Percentiles rank a stretch among this genome's conserved stretches.
Evolutionary conservation across 2,113 vertebrate genomes (phyloP).

Genomic region (Apeltes quadracus): DNA sequence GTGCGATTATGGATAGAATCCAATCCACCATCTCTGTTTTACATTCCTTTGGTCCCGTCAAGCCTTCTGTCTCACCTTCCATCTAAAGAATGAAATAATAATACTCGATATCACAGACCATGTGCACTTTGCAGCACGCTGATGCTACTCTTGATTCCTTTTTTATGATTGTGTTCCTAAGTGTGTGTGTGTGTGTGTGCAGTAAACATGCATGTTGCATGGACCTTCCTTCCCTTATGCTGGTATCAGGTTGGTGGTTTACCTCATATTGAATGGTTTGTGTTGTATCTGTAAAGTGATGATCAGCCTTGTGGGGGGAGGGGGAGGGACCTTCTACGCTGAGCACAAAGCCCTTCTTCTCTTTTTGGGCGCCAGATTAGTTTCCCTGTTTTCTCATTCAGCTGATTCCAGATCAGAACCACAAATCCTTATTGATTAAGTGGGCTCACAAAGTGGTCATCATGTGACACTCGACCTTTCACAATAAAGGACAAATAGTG

Average conservation of each 20-base stretch:
- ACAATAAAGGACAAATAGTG: neutral
- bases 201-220: conserved; percentile 67
- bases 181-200: conserved; percentile 8
- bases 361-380: neutral
- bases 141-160: conserved; percentile 1
- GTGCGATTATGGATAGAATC: no score
- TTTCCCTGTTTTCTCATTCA: conserved; percentile 6
- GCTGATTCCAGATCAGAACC: neutral
- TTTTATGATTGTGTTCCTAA: neutral
- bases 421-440: neutral
- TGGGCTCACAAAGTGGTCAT: neutral
- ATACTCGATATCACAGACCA: conserved; percentile 11
- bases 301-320: conserved; percentile 18
- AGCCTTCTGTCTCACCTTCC: neutral
- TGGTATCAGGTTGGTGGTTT: conserved; percentile 28
- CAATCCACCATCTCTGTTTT: neutral
- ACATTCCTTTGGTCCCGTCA: neutral
- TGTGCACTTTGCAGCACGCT: conserved; percentile 5
- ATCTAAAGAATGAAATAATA: neutral
- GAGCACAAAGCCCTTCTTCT: conserved; percentile 4
- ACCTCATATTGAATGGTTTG: conserved; percentile 42
- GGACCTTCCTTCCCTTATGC: conserved; percentile 32
- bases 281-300: conserved; percentile 25
- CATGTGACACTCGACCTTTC: neutral
- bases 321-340: neutral